Evolutionary conservation across 2,113 vertebrate genomes (phyloP), one percentile per base, ranked within the genome.

Genomic region (Atherinomorus stipes): DNA sequence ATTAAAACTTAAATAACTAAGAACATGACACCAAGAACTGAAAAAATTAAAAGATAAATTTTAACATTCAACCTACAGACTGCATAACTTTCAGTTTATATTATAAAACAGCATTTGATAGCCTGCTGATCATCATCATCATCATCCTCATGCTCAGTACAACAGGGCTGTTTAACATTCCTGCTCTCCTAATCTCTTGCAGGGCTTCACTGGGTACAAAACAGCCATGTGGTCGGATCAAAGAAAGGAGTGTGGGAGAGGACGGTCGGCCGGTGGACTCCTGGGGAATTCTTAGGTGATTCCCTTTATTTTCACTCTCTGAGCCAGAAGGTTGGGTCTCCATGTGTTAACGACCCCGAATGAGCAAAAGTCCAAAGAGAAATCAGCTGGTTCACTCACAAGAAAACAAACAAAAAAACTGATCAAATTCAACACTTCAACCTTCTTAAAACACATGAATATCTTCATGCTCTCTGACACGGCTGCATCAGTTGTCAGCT

Each of bases 221-320:
- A 18, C 66, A 70, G 74, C 68, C 85, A 79, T 82, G 84, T 74
- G 84, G 76, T 81, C 79, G 78, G 88, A 90, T 90, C 83, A 88
- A 81, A 59, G 60, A n/a, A 74, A 66, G 12, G 19, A 69, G 40
- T 75, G 84, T 87, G 87, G 77, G 85, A 76, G 71, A 85, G 67
- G 66, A 74, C 51, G 21, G 25, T 61, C 45, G 40, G 51, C 63
- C 21, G 6, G 34, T 62, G 61, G 31, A 34, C 31, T 34, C 31
- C 7, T 1, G 3, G 31, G 31, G 31, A 34, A 61, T 51, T 61
- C 52, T 21, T n/a, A 4, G 11, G 44, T 25, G 70, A 73, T 57
- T 49, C 25, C 34, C 40, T 6, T 34, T 78, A 40, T 45, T 71
- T 68, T 60, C 44, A 21, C 50, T 79, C 23, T 45, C 12, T 51